A percentile compares a stretch with the other conserved stretches of the same genome.
phyloP scores from a whole-genome alignment of 2,113 vertebrate genomes.

The Orientallactaga bullata region DNA sequence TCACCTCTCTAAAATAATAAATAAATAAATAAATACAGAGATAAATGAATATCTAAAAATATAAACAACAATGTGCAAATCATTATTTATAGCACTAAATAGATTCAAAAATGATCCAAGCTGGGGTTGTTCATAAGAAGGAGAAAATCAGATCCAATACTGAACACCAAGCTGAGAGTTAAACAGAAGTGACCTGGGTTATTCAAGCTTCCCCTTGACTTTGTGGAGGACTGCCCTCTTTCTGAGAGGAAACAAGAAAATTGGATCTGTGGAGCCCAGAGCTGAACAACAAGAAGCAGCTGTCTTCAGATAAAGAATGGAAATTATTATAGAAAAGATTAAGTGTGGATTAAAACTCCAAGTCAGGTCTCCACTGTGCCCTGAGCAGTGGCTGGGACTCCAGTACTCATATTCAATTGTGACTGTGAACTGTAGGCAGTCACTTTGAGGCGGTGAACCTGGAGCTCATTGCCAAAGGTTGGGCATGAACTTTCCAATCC shows the following conservation, averaged over 20 bases:
- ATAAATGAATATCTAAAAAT: too few relatives aligned
- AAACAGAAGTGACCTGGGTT: constrained; percentile 29
- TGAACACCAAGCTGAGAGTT: constrained; percentile 26
- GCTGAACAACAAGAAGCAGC: constrained; percentile 53
- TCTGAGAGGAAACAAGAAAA: constrained; percentile 65
- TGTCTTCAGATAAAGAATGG: constrained; percentile 78
- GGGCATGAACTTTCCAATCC: constrained; percentile 23
- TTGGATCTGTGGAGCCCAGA: constrained; percentile 53
- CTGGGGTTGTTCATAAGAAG: constrained; percentile 10
- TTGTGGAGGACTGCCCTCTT: constrained; percentile 53
- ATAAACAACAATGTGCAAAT: neutral
- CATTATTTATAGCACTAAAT: constrained; percentile 26
- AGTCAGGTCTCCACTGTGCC: constrained; percentile 17
- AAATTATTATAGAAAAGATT: constrained; percentile 76
- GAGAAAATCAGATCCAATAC: constrained; percentile 47
- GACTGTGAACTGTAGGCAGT: neutral
- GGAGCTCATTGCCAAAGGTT: constrained; percentile 47
- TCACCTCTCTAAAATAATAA: too few relatives aligned
- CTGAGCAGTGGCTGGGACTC: neutral
- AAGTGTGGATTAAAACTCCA: constrained; percentile 52
- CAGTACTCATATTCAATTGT: constrained; percentile 62
- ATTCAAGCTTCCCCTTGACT: constrained; percentile 9
- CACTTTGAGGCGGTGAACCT: constrained; percentile 62
- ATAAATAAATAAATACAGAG: too few relatives aligned
- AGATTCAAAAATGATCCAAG: constrained; percentile 26